Base-by-base conservation (phyloP, 23 tunicate genomes). In the Halocynthia roretzi region DNA sequence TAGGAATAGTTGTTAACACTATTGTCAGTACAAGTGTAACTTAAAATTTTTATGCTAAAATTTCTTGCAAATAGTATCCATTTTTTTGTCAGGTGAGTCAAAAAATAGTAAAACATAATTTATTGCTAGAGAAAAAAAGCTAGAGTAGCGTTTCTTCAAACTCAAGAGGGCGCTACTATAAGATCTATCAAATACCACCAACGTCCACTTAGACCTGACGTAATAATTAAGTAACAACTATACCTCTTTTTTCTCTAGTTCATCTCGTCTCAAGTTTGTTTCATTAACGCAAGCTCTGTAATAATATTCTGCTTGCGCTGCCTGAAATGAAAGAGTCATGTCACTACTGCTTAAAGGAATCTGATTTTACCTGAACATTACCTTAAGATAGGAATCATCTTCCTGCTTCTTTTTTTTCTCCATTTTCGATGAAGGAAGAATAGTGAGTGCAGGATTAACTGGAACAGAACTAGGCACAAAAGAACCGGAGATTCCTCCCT, bases 341-440 rank as follows among this genome's bases (percentile, higher is more conserved):
- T 72, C 23, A 12, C 67, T 2, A 5, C 15, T 76, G 11, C 49
- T 0, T 14, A 72, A 31, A 4, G 44, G 44, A 31, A 31, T 31
- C 44, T 31, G 44, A 31, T 0, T 0, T 31, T 31, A 31, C 44
- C 44, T 31, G 44, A 31, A 31, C 44, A 31, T 31, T 31, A 31
- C 44, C 44, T 31, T 31, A 31, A 31, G 44, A 31, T 31, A 31
- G 40, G 89, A 50, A 23, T 91, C 97, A 51, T 91, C 97, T 81
- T 91, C 90, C 60, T 85, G 83, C 65, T 84, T 83, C 62, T 79
- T 81, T 81, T 91, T 91, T 84, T 82, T 85, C 61, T 91, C 97
- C 80, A 85, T 76, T 67, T 91, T 91, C 19, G 78, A 54, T 56
- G 62, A 31, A 31, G 44, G 44, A 31, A 31, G 44, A 1, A 31